phyloP scores from a whole-genome alignment of 2,797 vertebrate species.

The Lithobates sylvaticus region DNA sequence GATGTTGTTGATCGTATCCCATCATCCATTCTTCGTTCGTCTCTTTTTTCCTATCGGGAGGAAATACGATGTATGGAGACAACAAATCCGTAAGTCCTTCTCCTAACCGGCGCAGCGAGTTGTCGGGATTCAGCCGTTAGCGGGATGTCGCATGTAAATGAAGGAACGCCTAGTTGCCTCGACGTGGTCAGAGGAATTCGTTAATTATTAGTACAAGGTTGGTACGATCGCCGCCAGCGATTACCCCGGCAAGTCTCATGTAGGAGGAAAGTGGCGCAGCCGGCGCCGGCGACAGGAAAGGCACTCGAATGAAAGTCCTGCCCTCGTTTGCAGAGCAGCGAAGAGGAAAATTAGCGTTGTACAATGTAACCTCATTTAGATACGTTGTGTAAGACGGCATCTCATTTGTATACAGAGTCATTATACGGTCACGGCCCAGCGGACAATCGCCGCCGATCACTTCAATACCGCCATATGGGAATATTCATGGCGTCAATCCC shows the following conservation, averaged over 20 bases:
- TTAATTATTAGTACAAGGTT: not conserved
- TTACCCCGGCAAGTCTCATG: not conserved
- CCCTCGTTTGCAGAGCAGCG: conserved; percentile 62
- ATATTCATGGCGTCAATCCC: conserved; percentile 23
- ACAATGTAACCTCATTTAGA: conserved; percentile 70
- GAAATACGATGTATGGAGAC: not conserved
- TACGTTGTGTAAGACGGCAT: conserved; percentile 64
- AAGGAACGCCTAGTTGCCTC: not conserved
- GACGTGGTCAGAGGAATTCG: not conserved
- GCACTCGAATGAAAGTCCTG: not conserved
- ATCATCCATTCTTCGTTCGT: no score
- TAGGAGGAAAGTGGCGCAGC: not conserved
- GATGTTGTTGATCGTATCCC: no score
- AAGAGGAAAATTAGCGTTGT: conserved; percentile 68
- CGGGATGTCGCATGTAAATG: not conserved
- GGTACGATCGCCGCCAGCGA: not conserved
- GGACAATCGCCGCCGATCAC: conserved; percentile 29
- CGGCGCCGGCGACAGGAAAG: not conserved
- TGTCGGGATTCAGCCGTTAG: not conserved
- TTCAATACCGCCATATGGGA: conserved; percentile 24
- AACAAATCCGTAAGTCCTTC: not conserved
- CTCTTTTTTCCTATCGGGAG: no score
- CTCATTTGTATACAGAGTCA: conserved; percentile 69
- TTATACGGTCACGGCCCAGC: conserved; percentile 64
- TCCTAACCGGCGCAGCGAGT: not conserved